These are phyloP conservation scores for Drosophila greeni DNA, from an alignment of 2,888 invertebrate genomes.

Conservation along the genomic window DNA sequence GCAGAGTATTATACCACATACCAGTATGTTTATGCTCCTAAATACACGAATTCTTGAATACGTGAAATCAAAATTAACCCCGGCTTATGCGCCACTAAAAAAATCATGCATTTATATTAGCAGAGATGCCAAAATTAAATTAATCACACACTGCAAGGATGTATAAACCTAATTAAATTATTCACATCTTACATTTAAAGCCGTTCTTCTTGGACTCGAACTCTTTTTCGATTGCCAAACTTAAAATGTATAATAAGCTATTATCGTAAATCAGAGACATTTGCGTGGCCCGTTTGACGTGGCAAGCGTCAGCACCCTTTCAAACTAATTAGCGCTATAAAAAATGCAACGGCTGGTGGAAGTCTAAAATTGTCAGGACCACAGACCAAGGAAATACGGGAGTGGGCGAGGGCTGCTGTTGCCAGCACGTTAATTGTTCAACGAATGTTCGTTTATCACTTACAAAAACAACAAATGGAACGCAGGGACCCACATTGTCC, in stretches of 20 bases:
- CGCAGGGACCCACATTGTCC: conserved; percentile 59
- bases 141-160: background rate
- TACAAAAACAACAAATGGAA: conserved; percentile 49
- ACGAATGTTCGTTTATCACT: conserved; percentile 77
- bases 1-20: no score
- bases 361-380: conserved; percentile 24
- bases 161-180: background rate
- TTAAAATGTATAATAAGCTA: conserved; percentile 55
- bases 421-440: conserved; percentile 76
- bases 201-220: background rate
- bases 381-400: conserved; percentile 61
- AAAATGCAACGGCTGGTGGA: conserved; percentile 44
- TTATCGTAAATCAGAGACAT: conserved; percentile 71
- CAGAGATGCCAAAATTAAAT: no score
- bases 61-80: no score
- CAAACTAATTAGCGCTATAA: conserved; percentile 65
- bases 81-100: no score
- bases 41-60: no score
- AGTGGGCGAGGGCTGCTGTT: conserved; percentile 54
- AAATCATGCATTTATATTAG: no score
- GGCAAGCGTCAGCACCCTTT: conserved; percentile 27
- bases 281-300: conserved; percentile 4
- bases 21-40: no score
- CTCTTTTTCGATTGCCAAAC: background rate
- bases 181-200: no score